Percentiles rank a stretch among this genome's conserved stretches.
Conservation (phyloP, 2,797 vertebrate genomes). For the Onychomys arenicola region DNA sequence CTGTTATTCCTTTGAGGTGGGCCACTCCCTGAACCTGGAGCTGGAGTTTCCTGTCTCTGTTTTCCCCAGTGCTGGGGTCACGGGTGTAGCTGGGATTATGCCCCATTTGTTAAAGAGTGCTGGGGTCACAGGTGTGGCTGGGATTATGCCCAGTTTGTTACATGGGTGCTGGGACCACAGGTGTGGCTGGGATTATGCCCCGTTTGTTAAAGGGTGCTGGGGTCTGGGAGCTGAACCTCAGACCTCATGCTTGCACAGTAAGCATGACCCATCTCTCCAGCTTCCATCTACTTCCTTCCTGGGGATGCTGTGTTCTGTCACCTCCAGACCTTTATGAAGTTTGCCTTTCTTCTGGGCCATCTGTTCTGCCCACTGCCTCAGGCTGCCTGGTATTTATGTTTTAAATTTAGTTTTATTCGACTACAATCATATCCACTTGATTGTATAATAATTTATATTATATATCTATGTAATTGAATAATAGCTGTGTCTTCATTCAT, state of each 20-base stretch:
- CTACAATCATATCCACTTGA: not conserved
- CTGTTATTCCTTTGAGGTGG: not conserved
- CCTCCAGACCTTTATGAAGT: not conserved
- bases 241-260: not conserved
- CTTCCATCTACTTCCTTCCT: not conserved
- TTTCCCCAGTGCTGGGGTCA: not conserved
- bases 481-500: not conserved
- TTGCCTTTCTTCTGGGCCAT: not conserved
- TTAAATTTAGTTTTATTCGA: conserved; percentile 36
- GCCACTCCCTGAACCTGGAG: not conserved
- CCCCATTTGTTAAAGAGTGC: not conserved
- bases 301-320: not conserved
- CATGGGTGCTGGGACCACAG: no score
- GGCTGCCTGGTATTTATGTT: not conserved
- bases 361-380: not conserved
- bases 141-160: not conserved
- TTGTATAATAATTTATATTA: not conserved
- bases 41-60: not conserved
- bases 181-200: not conserved
- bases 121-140: not conserved
- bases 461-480: not conserved
- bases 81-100: not conserved
- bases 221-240: not conserved
- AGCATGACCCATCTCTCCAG: not conserved
- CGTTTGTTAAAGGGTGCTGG: not conserved